Conservation (phyloP, 2,113 vertebrate species). For the Forbesichthys agassizii region DNA sequence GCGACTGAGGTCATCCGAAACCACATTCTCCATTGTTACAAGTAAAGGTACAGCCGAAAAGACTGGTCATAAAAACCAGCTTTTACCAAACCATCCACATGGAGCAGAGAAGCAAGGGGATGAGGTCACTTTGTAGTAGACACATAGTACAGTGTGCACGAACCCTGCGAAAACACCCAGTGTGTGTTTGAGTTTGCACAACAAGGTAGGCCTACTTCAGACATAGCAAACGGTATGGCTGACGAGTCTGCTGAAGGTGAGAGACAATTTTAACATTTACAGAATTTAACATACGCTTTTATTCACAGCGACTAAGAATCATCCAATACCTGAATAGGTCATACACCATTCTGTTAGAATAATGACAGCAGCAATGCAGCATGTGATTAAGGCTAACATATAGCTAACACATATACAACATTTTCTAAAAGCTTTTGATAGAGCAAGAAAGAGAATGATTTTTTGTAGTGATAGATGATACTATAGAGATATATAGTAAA, state of each 20-base stretch:
- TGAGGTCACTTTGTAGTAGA: conserved; percentile 11
- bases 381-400: too few relatives aligned
- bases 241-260: background rate
- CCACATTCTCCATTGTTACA: conserved; percentile 59
- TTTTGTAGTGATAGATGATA: too few relatives aligned
- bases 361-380: too few relatives aligned
- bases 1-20: conserved; percentile 35
- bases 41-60: conserved; percentile 45
- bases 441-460: too few relatives aligned
- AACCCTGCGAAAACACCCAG: background rate
- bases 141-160: background rate
- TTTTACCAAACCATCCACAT: conserved; percentile 45
- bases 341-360: too few relatives aligned
- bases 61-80: conserved; percentile 46
- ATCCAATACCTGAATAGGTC: too few relatives aligned
- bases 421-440: too few relatives aligned
- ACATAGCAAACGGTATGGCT: background rate
- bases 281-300: too few relatives aligned
- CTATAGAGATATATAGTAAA: too few relatives aligned
- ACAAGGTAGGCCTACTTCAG: background rate
- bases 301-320: too few relatives aligned
- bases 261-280: background rate
- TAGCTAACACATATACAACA: too few relatives aligned
- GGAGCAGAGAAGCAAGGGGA: conserved; percentile 17
- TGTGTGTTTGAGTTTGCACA: conserved; percentile 2